Percentiles rank a stretch among this genome's conserved stretches.
These are phyloP conservation scores for Charaxes varanes DNA, from an alignment of 1,140 invertebrate genomes.

Conservation along the genomic window DNA sequence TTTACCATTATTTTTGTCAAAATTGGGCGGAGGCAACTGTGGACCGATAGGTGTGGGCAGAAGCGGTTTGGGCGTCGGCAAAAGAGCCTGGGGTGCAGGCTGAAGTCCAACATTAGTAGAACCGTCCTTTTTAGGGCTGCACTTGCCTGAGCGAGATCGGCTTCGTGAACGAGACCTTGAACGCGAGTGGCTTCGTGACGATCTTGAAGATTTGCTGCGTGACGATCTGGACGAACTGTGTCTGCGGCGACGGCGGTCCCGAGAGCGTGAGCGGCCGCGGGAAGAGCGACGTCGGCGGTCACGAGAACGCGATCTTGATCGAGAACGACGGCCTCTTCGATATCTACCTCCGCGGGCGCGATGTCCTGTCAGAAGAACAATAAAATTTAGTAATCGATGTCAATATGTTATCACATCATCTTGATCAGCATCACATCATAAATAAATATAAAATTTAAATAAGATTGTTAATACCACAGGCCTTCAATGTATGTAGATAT, in stretches of 20 bases:
- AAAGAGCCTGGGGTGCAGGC: conserved; percentile 46
- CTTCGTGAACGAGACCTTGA: conserved; percentile 64
- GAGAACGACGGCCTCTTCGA: conserved; percentile 51
- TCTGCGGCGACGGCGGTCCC: conserved; percentile 58
- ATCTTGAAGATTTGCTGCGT: conserved; percentile 59
- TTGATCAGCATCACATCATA: too few relatives aligned
- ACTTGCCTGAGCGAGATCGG: conserved; percentile 73
- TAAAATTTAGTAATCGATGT: neutral
- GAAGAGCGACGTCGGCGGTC: conserved; percentile 48
- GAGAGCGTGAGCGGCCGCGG: conserved; percentile 50
- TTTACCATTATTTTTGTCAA: conserved; percentile 31
- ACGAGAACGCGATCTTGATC: conserved; percentile 51
- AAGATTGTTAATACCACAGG: too few relatives aligned
- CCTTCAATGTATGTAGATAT: too few relatives aligned
- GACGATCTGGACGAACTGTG: conserved; percentile 59
- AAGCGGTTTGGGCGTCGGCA: conserved; percentile 61
- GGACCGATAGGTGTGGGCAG: conserved; percentile 55
- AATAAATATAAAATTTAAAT: too few relatives aligned
- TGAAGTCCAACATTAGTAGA: conserved; percentile 41
- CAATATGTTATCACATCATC: too few relatives aligned
- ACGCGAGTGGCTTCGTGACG: conserved; percentile 56
- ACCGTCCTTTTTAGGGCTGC: conserved; percentile 62
- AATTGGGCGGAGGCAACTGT: conserved; percentile 32
- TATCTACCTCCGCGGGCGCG: conserved; percentile 65
- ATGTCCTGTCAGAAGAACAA: conserved; percentile 38